Evolutionary conservation across 2,888 invertebrate genomes (phyloP).

Genomic region (Lepidocyrtinus sp.): DNA sequence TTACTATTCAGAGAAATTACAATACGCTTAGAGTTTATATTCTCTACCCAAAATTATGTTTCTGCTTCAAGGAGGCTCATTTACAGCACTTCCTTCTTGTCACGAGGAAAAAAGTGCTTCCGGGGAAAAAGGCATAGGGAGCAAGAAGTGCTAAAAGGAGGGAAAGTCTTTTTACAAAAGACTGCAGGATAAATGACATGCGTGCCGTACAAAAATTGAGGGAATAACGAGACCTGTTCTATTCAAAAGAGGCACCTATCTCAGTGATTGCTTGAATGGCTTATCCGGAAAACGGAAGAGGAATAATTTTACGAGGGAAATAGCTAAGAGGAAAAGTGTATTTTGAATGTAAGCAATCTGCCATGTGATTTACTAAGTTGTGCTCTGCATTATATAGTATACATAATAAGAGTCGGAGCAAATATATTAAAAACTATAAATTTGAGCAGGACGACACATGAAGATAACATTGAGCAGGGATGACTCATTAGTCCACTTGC

Average conservation of each 20-base stretch:
- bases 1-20: constrained; percentile 8
- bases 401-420: too few relatives aligned
- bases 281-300: constrained; percentile 45
- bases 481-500: constrained; percentile 40
- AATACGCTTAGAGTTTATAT: background rate
- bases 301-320: constrained; percentile 33
- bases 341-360: background rate
- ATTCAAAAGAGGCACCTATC: constrained; percentile 12
- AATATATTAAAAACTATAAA: constrained; percentile 7
- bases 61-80: constrained; percentile 29
- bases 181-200: constrained; percentile 9
- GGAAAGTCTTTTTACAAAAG: constrained; percentile 20
- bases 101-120: constrained; percentile 38
- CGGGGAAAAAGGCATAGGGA: constrained; percentile 27
- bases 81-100: constrained; percentile 38
- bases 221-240: background rate
- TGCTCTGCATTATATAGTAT: too few relatives aligned
- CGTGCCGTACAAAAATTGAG: constrained; percentile 1
- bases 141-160: background rate
- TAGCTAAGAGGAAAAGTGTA: background rate
- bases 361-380: background rate
- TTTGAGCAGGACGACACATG: constrained; percentile 15
- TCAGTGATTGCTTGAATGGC: constrained; percentile 24
- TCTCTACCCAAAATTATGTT: background rate
- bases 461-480: constrained; percentile 25